A percentile compares a stretch with the other conserved stretches of the same genome.
Conservation (phyloP, 2,888 invertebrate species). For the Caenorhabditis sp. region DNA sequence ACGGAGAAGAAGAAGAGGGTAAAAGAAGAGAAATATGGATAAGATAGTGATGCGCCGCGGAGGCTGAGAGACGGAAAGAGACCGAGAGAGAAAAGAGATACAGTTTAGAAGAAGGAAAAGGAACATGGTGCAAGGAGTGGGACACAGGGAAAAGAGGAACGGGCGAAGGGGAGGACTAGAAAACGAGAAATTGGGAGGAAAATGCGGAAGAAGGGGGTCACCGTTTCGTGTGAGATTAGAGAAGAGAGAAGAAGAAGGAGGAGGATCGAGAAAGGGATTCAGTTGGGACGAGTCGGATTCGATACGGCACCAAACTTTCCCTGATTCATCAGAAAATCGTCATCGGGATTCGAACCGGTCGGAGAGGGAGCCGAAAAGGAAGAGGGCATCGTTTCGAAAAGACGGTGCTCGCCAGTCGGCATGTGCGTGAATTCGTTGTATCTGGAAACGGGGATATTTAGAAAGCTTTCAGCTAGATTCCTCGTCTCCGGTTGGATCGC, state of each 20-base stretch:
- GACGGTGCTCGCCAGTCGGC: conserved; percentile 71
- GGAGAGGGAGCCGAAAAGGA: conserved; percentile 31
- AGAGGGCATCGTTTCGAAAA: conserved; percentile 63
- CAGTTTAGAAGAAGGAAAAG: conserved; percentile 11
- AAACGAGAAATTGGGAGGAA: conserved; percentile 6
- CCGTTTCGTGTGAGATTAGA: neutral
- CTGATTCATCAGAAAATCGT: conserved; percentile 54
- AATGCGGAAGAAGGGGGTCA: neutral
- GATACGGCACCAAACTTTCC: conserved; percentile 71
- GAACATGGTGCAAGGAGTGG: too few species aligned
- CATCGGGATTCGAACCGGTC: conserved; percentile 50
- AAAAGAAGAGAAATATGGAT: conserved; percentile 42
- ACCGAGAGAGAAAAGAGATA: conserved; percentile 44
- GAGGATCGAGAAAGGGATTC: conserved; percentile 15
- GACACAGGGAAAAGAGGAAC: conserved; percentile 23
- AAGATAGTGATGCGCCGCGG: conserved; percentile 21
- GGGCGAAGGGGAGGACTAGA: conserved; percentile 28
- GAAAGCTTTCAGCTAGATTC: too few species aligned
- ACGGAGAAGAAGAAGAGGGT: conserved; percentile 21
- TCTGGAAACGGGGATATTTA: conserved; percentile 36
- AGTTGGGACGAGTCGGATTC: conserved; percentile 59
- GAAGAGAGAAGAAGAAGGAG: neutral
- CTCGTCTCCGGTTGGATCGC: too few species aligned
- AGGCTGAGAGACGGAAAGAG: conserved; percentile 19
- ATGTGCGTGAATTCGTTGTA: conserved; percentile 68